A percentile compares a stretch with the other conserved stretches of the same genome.
Evolutionary conservation across 2,113 vertebrate species (phyloP).

Genomic region (Petrocephalus microphthalmus): DNA sequence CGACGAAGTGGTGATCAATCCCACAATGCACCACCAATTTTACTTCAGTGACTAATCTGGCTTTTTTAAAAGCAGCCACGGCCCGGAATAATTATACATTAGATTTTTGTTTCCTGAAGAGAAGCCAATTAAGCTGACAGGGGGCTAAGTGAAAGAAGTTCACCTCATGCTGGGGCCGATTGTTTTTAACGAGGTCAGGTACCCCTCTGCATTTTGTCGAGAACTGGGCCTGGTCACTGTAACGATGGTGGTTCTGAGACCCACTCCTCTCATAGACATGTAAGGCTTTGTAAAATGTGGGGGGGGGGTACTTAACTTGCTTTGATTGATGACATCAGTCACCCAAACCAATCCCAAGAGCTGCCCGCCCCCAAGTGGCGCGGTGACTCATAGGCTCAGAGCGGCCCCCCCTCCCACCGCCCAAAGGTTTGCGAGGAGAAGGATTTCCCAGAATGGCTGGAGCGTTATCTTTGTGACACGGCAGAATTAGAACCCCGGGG

Average conservation of each 20-base stretch:
- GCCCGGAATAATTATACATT: conserved; percentile 40
- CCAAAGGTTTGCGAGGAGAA: background rate
- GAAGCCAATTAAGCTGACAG: conserved; percentile 46
- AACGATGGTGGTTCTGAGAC: background rate
- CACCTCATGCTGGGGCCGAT: conserved; percentile 41
- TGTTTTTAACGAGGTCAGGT: conserved; percentile 36
- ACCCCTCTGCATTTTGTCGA: background rate
- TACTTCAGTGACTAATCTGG: conserved; percentile 5
- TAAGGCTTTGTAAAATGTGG: background rate
- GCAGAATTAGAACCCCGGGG: background rate
- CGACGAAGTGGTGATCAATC: conserved; percentile 10
- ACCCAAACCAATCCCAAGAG: background rate
- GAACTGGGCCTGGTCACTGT: background rate
- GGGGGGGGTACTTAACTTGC: background rate
- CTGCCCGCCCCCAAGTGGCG: background rate
- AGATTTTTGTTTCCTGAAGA: conserved; percentile 39
- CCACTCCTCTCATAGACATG: background rate
- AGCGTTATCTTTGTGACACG: background rate
- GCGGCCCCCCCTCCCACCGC: background rate
- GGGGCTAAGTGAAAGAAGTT: conserved; percentile 41
- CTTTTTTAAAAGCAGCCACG: conserved; percentile 19
- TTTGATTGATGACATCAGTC: background rate
- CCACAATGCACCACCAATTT: conserved; percentile 12
- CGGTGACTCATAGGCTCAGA: background rate
- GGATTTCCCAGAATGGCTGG: background rate